phyloP scores from a whole-genome alignment of 53 echinoderm and acorn worm species.

The Echinometra lucunter region DNA sequence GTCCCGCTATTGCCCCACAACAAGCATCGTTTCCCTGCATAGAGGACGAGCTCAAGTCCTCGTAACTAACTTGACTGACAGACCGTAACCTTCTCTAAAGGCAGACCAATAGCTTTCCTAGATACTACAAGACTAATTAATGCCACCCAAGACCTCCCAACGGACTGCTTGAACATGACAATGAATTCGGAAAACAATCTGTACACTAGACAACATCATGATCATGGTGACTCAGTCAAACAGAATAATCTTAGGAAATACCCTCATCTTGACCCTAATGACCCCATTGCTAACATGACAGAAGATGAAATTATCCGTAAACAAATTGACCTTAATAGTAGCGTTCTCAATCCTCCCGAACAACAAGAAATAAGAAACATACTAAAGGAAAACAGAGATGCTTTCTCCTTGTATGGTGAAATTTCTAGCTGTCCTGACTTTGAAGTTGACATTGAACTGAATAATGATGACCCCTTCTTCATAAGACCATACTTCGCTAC shows the following conservation, averaged over 20 bases:
- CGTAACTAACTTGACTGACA: conserved; percentile 30
- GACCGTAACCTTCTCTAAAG: conserved; percentile 13
- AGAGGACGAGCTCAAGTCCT: conserved; percentile 19
- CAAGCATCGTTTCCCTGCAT: neutral
- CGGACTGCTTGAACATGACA: neutral
- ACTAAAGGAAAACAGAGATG: too few relatives aligned
- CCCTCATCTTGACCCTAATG: conserved; percentile 48
- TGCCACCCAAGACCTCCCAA: neutral
- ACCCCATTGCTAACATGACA: conserved; percentile 52
- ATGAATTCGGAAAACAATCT: neutral
- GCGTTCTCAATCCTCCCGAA: conserved; percentile 27
- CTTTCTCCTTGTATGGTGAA: conserved; percentile 70
- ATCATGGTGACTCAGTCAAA: neutral
- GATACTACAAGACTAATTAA: neutral
- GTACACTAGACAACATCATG: neutral
- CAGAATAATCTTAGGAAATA: neutral
- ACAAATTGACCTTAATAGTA: conserved; percentile 42
- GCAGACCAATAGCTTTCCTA: conserved; percentile 12
- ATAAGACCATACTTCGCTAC: conserved; percentile 70
- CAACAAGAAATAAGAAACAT: too few relatives aligned
- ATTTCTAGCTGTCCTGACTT: conserved; percentile 69
- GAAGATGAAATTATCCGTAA: conserved; percentile 22
- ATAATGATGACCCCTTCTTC: conserved; percentile 70
- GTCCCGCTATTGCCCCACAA: conserved; percentile 1
- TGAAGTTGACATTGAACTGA: conserved; percentile 68